Evolutionary conservation across 2,113 vertebrate genomes (phyloP).

Genomic region (Tetrao urogallus): DNA sequence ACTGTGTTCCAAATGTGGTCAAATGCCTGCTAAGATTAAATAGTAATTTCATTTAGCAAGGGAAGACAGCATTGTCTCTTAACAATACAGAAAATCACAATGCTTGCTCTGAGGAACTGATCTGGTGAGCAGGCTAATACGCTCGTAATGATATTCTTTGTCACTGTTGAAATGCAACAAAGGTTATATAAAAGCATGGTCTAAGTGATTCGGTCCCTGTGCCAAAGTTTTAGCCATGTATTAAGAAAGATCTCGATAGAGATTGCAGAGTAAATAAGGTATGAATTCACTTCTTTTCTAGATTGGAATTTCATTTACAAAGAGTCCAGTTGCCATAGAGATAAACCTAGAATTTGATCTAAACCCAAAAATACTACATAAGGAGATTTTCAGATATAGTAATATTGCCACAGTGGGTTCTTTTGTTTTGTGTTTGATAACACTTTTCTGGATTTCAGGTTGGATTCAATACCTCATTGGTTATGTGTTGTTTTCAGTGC

Average conservation of each 20-base stretch:
- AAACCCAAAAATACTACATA: background rate
- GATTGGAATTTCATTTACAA: background rate
- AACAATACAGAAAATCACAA: background rate
- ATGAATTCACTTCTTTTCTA: constrained; percentile 4
- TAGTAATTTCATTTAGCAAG: background rate
- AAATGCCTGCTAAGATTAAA: background rate
- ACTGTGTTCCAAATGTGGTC: background rate
- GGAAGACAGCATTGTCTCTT: background rate
- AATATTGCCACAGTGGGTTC: constrained; percentile 16
- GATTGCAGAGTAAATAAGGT: background rate
- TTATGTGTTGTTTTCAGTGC: background rate
- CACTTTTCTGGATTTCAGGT: background rate
- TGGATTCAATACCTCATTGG: background rate
- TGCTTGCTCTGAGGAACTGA: background rate
- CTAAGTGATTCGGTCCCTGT: background rate
- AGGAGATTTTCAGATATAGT: constrained; percentile 32
- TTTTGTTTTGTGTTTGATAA: constrained; percentile 63
- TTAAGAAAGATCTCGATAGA: background rate
- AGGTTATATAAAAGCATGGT: background rate
- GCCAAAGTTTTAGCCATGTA: background rate
- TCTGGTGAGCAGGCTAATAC: background rate
- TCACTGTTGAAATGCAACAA: background rate
- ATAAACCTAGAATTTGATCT: constrained; percentile 4
- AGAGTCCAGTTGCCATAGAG: background rate
- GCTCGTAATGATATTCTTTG: background rate